A percentile compares a stretch with the other conserved stretches of the same genome.
These are phyloP conservation scores for Neotoma lepida DNA, from an alignment of 2,113 vertebrate species.

Conservation along the genomic window DNA sequence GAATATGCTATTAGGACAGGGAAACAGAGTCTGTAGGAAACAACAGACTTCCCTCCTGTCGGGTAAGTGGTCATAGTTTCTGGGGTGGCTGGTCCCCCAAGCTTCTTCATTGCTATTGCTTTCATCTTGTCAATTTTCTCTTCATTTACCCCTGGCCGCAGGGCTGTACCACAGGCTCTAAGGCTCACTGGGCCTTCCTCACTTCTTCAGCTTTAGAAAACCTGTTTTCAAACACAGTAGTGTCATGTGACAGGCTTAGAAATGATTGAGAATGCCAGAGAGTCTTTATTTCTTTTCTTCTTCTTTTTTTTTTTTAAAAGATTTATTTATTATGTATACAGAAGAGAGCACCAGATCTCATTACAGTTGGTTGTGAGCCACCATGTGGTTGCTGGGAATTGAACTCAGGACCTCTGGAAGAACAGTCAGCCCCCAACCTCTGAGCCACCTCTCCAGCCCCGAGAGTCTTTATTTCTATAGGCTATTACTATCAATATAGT, in stretches of 20 bases:
- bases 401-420: too few relatives aligned
- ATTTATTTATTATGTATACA: too few relatives aligned
- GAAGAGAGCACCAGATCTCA: too few relatives aligned
- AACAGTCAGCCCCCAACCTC: too few relatives aligned
- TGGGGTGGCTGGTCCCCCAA: not conserved
- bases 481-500: not conserved
- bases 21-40: conserved; percentile 58
- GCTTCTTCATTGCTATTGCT: not conserved
- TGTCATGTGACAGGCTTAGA: not conserved
- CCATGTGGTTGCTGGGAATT: too few relatives aligned
- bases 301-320: too few relatives aligned
- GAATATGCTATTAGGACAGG: not conserved
- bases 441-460: too few relatives aligned
- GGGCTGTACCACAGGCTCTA: not conserved
- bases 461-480: not conserved
- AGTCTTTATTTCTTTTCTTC: not conserved
- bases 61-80: not conserved
- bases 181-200: not conserved
- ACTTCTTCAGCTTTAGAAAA: not conserved
- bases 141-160: not conserved
- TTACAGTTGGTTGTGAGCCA: too few relatives aligned
- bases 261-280: not conserved
- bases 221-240: not conserved
- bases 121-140: not conserved
- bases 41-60: not conserved